phyloP scores from a whole-genome alignment of 2,797 vertebrate species.

The Percopsis omiscomaycus region DNA sequence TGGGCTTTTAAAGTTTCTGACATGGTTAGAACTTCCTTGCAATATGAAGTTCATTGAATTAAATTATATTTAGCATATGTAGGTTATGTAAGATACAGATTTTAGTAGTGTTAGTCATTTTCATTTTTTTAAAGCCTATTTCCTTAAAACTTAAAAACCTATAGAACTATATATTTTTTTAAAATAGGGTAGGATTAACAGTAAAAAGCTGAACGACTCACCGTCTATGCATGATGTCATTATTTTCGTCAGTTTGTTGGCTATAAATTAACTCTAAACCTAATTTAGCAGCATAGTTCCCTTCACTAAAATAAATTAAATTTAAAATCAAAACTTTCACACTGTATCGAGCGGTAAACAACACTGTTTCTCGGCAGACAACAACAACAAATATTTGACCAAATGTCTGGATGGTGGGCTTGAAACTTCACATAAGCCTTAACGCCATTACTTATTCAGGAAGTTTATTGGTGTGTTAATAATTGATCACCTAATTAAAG shows the following conservation, averaged over 20 bases:
- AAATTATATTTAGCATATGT: too few species aligned
- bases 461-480: constrained; percentile 82
- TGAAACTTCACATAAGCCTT: constrained; percentile 64
- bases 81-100: too few species aligned
- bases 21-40: too few species aligned
- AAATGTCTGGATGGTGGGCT: constrained; percentile 66
- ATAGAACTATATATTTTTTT: too few species aligned
- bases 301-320: constrained; percentile 37
- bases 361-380: constrained; percentile 50
- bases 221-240: constrained; percentile 20
- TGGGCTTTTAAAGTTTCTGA: too few species aligned
- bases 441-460: constrained; percentile 79
- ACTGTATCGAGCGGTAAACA: constrained; percentile 53
- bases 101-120: too few species aligned
- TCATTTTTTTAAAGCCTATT: too few species aligned
- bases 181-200: not conserved
- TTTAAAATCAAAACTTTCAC: constrained; percentile 46
- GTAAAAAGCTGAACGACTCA: constrained; percentile 33
- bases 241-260: constrained; percentile 11
- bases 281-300: constrained; percentile 33
- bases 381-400: constrained; percentile 73
- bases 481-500: constrained; percentile 84
- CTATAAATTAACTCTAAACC: constrained; percentile 19
- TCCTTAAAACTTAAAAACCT: too few species aligned
- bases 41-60: not conserved